Conservation (phyloP, 2,113 vertebrate species). For the Pleuronectes platessa region DNA sequence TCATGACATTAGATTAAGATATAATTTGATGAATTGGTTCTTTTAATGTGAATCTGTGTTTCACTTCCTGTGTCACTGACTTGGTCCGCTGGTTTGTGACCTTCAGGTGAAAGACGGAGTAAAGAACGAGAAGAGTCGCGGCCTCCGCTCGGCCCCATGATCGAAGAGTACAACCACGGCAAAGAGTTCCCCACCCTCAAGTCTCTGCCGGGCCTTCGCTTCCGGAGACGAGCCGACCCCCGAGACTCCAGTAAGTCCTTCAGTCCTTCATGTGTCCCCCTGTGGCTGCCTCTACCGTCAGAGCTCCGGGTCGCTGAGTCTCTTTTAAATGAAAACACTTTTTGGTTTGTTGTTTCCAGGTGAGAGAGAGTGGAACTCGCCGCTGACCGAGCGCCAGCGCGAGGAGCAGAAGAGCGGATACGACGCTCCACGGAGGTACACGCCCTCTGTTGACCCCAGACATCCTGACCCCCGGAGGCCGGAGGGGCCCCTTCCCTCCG, state of each 20-base stretch:
- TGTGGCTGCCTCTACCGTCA: too few relatives aligned
- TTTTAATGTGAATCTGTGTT: not conserved
- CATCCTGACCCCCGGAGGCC: constrained; percentile 63
- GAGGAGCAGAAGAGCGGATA: constrained; percentile 85
- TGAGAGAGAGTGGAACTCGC: constrained; percentile 76
- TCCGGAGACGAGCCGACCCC: constrained; percentile 76
- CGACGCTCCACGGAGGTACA: constrained; percentile 86
- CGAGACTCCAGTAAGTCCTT: constrained; percentile 74
- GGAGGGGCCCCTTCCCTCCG: constrained; percentile 43
- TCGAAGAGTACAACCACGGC: constrained; percentile 77
- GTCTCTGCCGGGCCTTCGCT: constrained; percentile 68
- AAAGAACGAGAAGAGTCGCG: constrained; percentile 59
- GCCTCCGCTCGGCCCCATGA: constrained; percentile 55
- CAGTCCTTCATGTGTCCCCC: not conserved
- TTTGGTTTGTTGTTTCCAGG: constrained; percentile 22
- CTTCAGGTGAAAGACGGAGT: constrained; percentile 62
- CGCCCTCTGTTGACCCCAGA: constrained; percentile 37
- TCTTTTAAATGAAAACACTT: not conserved
- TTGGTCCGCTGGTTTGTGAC: too few relatives aligned
- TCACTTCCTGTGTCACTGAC: not conserved
- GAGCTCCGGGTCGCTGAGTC: not conserved
- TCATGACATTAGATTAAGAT: too few relatives aligned
- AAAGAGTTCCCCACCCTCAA: constrained; percentile 80
- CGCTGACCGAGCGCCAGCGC: constrained; percentile 72
- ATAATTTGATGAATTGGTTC: too few relatives aligned